Evolutionary conservation across 2,888 invertebrate genomes (phyloP), one percentile per base, ranked within the genome.

Genomic region (Leptopilina syphax): DNA sequence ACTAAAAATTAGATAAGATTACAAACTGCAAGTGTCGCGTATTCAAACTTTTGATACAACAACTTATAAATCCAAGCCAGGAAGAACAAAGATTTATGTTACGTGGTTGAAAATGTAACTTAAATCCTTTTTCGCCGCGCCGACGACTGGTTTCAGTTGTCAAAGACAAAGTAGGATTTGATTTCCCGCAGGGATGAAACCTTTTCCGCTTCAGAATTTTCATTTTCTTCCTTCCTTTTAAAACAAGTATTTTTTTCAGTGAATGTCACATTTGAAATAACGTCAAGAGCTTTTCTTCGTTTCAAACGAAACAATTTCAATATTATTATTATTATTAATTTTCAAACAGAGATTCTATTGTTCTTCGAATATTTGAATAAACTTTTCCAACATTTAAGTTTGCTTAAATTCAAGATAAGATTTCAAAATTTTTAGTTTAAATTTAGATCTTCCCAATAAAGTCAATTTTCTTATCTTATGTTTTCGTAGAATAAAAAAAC

Each of bases 1-100:
- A 54, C 12, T 13, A 13, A 27, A 54, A 27, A 70, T 54, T 54
- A 70, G 70, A 70, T 70, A 70, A 70, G 70, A 70, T 70, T 70
- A 54, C 70, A 70, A 54, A 34, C 34, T 70, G 7, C 27, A 54
- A 54, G 24, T 27, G 7, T 70, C 7, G 5, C 54, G 8, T 50
- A 24, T 47, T 68, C 50, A 12, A 34, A 18, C 10, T 54, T 50
- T 54, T 13, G n/a, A 54, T 7, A 54, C 3, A 54, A 70, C 27
- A 54, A 24, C 3, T 70, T 54, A 18, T 18, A 54, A 54, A 27
- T 67, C 67, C 70, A 27, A 50, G 7, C 8, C 34, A 54, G 70
- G 8, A 54, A 70, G 8, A 54, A 70, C 13, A 54, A 54, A 27
- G 50, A 54, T 70, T 70, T 70, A 67, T 54, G 12, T 70, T 70